Conservation (phyloP, 37 sponge, comb jelly and placozoan genomes). For the Cliona cf. orientalis region DNA sequence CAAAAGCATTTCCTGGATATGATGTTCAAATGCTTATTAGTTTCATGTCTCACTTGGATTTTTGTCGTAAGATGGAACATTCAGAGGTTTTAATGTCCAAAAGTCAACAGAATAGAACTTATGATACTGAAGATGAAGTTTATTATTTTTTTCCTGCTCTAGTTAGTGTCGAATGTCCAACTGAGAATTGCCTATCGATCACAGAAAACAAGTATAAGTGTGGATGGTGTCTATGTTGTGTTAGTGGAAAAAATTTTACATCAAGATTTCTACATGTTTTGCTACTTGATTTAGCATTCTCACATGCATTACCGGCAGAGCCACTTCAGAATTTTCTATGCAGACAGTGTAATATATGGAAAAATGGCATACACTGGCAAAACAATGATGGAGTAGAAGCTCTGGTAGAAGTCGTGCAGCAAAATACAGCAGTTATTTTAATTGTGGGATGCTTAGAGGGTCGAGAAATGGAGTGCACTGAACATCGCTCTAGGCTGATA, state of each 20-base stretch:
- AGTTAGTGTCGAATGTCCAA: neutral
- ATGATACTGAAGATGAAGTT: no score
- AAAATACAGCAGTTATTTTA: constrained; percentile 13
- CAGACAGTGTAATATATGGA: constrained; percentile 24
- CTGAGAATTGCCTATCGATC: neutral
- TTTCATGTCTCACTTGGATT: constrained; percentile 6
- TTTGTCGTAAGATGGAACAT: constrained; percentile 1
- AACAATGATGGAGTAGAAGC: neutral
- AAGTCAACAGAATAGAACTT: no score
- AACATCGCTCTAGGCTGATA: constrained; percentile 15
- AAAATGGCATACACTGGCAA: constrained; percentile 27
- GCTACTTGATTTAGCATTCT: neutral
- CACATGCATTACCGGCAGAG: no score
- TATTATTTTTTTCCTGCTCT: no score
- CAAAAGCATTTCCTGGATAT: neutral
- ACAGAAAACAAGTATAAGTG: neutral
- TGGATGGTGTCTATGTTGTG: constrained; percentile 15
- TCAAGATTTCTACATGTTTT: constrained; percentile 18
- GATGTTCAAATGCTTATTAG: constrained; percentile 7
- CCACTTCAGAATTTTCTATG: neutral
- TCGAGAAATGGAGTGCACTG: constrained; percentile 1
- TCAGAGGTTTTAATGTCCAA: neutral
- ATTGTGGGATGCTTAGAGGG: constrained; percentile 8
- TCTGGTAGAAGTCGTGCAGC: constrained; percentile 2
- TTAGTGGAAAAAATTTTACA: neutral